Base-by-base conservation (phyloP, 2,888 invertebrate genomes). In the Orgyia antiqua region DNA sequence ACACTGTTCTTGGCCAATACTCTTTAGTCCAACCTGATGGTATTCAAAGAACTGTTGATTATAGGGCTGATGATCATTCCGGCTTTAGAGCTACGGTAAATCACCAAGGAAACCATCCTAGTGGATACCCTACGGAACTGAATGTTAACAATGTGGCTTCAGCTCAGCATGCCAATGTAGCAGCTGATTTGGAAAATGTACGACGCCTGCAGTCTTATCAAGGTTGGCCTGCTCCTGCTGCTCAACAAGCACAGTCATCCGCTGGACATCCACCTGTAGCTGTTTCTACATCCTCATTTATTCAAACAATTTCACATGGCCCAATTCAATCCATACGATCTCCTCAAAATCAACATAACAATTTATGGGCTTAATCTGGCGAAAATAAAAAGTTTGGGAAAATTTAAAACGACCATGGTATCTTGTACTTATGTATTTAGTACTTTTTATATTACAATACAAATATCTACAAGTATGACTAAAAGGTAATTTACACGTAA, bases 41-140 rank as follows among this genome's bases (percentile, higher is more conserved):
- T 4, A 55, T 87, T 1, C 68, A 74, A 40, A 80, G 89, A 45
- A 86, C 75, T 3, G 89, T 89, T 1, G 88, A 88, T 33, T 89
- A 89, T 54, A 79, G 76, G 48, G 88, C 89, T 23, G 87, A 88
- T 51, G 82, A 87, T 12, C 58, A 78, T 19, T 73, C 79, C 24
- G 88, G 89, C 1, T 89, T 89, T 57, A 76, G 77, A 41, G 89
- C 89, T 13, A 82, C 84, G 3, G 88, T 89, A 1, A 84, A 77
- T 45, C 83, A 84, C 43, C 71, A 82, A 27, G 52, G 54, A 2
- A 48, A 50, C 29, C 29, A 44, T 10, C 12, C 33, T 4, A 18
- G 30, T 2, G 33, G 37, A 9, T 30, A 45, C 15, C 18, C 25
- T 10, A 21, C 33, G 4, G 41, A 31, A 13, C 7, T 15, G 2